These are phyloP conservation scores for Caranx melampygus DNA, from an alignment of 2,113 vertebrate genomes.

Conservation along the genomic window DNA sequence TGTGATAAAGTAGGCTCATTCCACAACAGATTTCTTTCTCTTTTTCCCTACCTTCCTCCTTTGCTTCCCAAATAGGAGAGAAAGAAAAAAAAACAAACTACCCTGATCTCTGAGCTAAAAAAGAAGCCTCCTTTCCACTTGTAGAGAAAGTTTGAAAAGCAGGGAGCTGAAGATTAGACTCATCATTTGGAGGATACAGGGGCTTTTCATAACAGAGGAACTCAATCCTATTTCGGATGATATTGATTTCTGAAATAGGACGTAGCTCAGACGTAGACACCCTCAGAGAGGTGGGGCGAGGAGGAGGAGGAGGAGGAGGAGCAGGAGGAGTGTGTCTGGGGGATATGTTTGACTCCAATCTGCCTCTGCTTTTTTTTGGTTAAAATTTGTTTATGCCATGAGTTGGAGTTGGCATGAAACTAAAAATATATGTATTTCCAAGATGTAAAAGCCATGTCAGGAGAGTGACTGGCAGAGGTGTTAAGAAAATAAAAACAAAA, in stretches of 20 bases:
- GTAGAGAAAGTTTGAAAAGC: constrained; percentile 34
- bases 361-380: neutral
- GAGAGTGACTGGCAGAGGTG: no score
- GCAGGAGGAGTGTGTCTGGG: neutral
- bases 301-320: neutral
- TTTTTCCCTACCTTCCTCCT: neutral
- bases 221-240: constrained; percentile 37
- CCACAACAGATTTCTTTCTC: constrained; percentile 4
- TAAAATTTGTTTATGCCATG: neutral
- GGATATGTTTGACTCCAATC: constrained; percentile 4
- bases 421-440: neutral
- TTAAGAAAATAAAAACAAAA: no score
- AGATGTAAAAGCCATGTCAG: neutral
- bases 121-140: constrained; percentile 1
- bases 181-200: constrained; percentile 18
- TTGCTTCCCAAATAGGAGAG: neutral
- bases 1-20: constrained; percentile 31
- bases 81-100: neutral
- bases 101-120: neutral
- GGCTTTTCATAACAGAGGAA: constrained; percentile 23
- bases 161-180: constrained; percentile 43
- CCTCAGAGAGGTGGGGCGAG: neutral
- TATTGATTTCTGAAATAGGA: constrained; percentile 46
- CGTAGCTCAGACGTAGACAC: constrained; percentile 21
- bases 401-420: constrained; percentile 11